Percentiles rank a stretch among this genome's conserved stretches.
Evolutionary conservation across 1,140 invertebrate species (phyloP).

Genomic region (Stratiolaelaps scimitus): DNA sequence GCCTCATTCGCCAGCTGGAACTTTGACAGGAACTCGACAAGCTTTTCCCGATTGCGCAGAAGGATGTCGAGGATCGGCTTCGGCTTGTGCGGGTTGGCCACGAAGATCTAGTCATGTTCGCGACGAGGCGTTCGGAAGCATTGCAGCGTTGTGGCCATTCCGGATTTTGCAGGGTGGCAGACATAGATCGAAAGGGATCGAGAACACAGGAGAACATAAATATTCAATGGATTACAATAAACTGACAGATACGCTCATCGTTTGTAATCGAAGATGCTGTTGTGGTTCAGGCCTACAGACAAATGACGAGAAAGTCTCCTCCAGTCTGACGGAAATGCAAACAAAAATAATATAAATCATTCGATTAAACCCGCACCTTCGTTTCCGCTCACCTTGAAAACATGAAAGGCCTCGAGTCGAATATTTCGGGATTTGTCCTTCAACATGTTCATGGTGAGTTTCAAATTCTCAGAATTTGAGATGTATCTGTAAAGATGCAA

Average conservation of each 20-base stretch:
- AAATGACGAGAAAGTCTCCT: too few relatives aligned
- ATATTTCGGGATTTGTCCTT: slow-evolving; percentile 98
- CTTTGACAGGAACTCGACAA: slow-evolving; percentile 95
- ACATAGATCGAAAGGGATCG: too few relatives aligned
- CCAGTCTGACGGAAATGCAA: too few relatives aligned
- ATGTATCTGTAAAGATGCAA: slow-evolving; percentile 52
- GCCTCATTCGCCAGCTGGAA: slow-evolving; percentile 63
- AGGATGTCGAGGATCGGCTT: slow-evolving; percentile 97
- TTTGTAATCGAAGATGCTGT: too few relatives aligned
- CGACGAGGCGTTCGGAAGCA: not conserved
- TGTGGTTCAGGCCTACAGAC: too few relatives aligned
- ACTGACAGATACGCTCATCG: too few relatives aligned
- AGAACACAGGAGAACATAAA: too few relatives aligned
- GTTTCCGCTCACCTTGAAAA: slow-evolving; percentile 65
- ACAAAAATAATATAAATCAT: too few relatives aligned
- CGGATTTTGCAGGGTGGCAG: too few relatives aligned
- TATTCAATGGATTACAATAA: too few relatives aligned
- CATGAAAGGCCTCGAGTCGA: slow-evolving; percentile 99
- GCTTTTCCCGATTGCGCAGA: slow-evolving; percentile 91
- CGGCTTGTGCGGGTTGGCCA: slow-evolving; percentile 99
- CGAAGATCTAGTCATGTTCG: slow-evolving; percentile 61
- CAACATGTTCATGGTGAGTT: slow-evolving; percentile 99
- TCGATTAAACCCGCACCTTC: too few relatives aligned
- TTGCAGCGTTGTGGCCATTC: too few relatives aligned
- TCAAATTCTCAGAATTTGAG: slow-evolving; percentile 97